phyloP scores from a whole-genome alignment of 2,888 invertebrate species.

The Rugalucina vietnamica region DNA sequence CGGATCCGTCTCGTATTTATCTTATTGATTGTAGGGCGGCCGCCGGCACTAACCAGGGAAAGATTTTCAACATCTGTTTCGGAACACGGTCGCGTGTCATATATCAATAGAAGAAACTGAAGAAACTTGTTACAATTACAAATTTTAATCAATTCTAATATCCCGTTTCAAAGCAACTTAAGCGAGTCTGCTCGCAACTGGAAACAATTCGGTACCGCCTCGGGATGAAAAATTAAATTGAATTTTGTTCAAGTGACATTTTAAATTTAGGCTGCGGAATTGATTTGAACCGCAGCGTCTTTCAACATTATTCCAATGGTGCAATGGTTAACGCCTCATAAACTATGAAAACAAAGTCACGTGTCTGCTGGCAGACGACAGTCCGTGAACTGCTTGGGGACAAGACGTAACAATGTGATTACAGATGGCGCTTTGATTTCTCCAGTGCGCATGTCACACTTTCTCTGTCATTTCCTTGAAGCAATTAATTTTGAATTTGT shows the following conservation, averaged over 20 bases:
- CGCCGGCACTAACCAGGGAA: neutral
- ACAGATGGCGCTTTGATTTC: neutral
- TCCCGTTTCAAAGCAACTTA: constrained; percentile 8
- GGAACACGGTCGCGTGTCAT: neutral
- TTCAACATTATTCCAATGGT: neutral
- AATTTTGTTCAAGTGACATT: constrained; percentile 1
- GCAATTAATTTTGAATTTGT: too few relatives aligned
- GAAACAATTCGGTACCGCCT: neutral
- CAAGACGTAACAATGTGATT: constrained; percentile 8
- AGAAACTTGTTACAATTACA: constrained; percentile 14
- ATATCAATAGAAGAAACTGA: neutral
- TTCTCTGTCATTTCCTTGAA: too few relatives aligned
- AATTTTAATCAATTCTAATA: constrained; percentile 2
- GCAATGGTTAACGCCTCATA: constrained; percentile 9
- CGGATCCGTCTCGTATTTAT: too few relatives aligned
- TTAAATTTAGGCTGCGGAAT: constrained; percentile 1
- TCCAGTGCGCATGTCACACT: neutral
- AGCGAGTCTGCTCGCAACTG: neutral
- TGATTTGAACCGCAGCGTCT: neutral
- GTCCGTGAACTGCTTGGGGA: neutral
- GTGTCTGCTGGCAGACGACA: neutral
- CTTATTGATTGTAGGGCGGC: too few relatives aligned
- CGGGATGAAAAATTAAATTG: constrained; percentile 9
- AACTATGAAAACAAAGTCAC: neutral
- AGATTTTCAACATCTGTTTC: constrained; percentile 10